Base-by-base conservation (phyloP, 2,888 invertebrate genomes). In the Odontocolon sp. region DNA sequence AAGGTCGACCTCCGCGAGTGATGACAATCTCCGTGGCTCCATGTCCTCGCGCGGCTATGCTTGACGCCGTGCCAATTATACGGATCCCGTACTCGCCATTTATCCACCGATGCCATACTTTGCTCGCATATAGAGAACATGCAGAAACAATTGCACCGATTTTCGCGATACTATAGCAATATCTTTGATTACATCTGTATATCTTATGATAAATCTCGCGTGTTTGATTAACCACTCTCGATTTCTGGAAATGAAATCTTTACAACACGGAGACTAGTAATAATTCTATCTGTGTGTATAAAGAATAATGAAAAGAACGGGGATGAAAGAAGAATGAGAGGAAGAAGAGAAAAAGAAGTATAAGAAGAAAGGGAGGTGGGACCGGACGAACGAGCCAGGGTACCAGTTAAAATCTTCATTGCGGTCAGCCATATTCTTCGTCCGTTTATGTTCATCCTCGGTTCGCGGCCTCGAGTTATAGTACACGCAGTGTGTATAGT, bases 321-420 rank as follows among this genome's bases (percentile, higher is more conserved):
- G 54, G 36, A 70, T 47, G 64, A 76, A 56, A 11, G 50, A 28
- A 14, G 28, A 52, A 47, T 21, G 47, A 56, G 23, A 38, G 54
- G 23, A 59, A 23, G 11, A 47, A 45, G 70, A 74, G 63, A 59
- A 69, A 42, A 63, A 70, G 54, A 54, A 50, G 61, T 61, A 75
- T 66, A 67, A 78, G 47, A 74, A 72, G 59, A 59, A 33, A 74
- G 72, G 72, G 79, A 80, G 78, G 78, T 75, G 79, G 77, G 54
- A 77, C 76, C 68, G 79, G 76, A n/a, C n/a, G n/a, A n/a, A n/a
- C n/a, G n/a, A 79, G 75, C 77, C 79, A 84, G 82, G 84, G 84
- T 86, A 86, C 85, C 82, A 85, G 87, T 88, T 89, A 89, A 88
- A 89, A 89, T 88, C 87, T 88, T 88, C 88, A 89, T 88, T 87